Evolutionary conservation across 92 coral and sea anemone genomes (phyloP).

Genomic region (Epizoanthus scotinus): DNA sequence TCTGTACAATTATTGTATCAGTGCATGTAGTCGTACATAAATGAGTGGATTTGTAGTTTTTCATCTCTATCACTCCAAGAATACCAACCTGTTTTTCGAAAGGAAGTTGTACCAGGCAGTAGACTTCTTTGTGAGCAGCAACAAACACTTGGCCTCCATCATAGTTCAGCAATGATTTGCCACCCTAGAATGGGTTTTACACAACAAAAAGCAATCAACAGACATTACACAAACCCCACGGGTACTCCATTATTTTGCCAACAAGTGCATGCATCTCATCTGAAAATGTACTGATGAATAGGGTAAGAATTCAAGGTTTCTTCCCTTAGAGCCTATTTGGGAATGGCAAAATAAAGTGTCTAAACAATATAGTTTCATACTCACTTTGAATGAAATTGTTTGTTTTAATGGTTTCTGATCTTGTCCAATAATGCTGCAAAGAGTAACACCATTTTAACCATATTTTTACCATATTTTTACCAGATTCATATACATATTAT

Average conservation of each 20-base stretch:
- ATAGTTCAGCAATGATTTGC: slow-evolving; percentile 78
- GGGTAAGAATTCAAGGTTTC: too few relatives aligned
- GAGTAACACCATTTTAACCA: not conserved
- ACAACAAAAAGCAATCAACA: not conserved
- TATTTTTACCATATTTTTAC: too few relatives aligned
- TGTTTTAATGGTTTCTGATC: slow-evolving; percentile 90
- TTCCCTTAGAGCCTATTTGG: too few relatives aligned
- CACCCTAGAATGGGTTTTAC: slow-evolving; percentile 66
- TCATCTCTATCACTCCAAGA: not conserved
- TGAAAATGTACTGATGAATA: too few relatives aligned
- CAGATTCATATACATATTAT: too few relatives aligned
- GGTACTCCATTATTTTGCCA: too few relatives aligned
- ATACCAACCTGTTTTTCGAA: slow-evolving; percentile 81
- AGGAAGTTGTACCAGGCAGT: slow-evolving; percentile 90
- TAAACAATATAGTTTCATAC: not conserved
- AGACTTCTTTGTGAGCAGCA: slow-evolving; percentile 90
- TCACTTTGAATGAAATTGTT: slow-evolving; percentile 86
- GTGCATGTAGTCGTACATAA: too few relatives aligned
- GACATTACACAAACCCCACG: not conserved
- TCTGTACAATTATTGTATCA: too few relatives aligned
- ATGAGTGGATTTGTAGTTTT: not conserved
- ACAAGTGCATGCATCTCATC: too few relatives aligned
- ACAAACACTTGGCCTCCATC: slow-evolving; percentile 89
- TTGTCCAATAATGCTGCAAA: slow-evolving; percentile 84
- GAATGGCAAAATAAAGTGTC: too few relatives aligned